Conservation (phyloP, 2,797 vertebrate species). For the Argyrosomus regius region DNA sequence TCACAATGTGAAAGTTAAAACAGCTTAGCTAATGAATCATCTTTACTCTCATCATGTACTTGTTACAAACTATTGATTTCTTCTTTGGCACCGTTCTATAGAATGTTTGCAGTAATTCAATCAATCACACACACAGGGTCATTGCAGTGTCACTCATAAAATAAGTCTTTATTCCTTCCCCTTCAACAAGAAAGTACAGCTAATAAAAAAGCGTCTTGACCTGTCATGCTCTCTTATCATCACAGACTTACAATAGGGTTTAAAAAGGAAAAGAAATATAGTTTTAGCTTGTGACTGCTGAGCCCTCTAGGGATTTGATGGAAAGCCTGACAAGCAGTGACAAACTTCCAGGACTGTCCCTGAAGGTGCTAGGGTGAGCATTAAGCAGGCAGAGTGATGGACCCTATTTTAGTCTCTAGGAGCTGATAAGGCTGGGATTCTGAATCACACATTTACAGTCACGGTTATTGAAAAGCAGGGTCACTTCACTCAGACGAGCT, state of each 20-base stretch:
- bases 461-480: slow-evolving; percentile 69
- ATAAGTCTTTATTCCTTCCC: slow-evolving; percentile 44
- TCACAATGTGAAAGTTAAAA: slow-evolving; percentile 1
- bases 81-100: slow-evolving; percentile 10
- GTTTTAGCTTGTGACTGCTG: slow-evolving; percentile 63
- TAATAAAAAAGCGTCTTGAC: slow-evolving; percentile 56
- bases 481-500: slow-evolving; percentile 68
- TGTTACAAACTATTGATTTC: slow-evolving; percentile 17
- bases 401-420: slow-evolving; percentile 62
- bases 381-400: slow-evolving; percentile 65
- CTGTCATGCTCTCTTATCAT: slow-evolving; percentile 63
- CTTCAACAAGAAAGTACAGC: slow-evolving; percentile 47
- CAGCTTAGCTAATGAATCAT: neutral
- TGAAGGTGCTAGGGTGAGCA: slow-evolving; percentile 63
- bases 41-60: slow-evolving; percentile 5
- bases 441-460: slow-evolving; percentile 76
- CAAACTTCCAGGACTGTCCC: slow-evolving; percentile 70
- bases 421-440: slow-evolving; percentile 70
- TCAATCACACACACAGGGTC: slow-evolving; percentile 31
- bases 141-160: slow-evolving; percentile 35
- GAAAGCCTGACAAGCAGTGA: slow-evolving; percentile 73
- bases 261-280: slow-evolving; percentile 63
- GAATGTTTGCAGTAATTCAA: slow-evolving; percentile 35
- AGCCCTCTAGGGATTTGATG: slow-evolving; percentile 71
- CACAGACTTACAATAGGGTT: slow-evolving; percentile 59